phyloP scores from a whole-genome alignment of 2,888 invertebrate genomes.

The Epirrhoe tristata region DNA sequence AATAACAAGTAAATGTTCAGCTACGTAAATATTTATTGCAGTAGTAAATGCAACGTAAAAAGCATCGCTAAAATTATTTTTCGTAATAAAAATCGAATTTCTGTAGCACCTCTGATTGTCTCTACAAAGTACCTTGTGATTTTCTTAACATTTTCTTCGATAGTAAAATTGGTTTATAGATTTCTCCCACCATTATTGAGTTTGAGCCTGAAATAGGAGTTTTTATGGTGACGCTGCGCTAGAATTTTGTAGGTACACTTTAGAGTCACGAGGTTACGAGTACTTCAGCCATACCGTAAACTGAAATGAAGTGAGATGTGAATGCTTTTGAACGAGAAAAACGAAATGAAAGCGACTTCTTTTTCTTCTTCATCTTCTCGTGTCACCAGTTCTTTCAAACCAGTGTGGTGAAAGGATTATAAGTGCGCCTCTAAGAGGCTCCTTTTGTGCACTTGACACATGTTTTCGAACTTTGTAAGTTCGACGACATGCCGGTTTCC shows the following conservation, averaged over 20 bases:
- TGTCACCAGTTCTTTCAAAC: too few species aligned
- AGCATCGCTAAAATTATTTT: background rate
- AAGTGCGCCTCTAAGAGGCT: too few species aligned
- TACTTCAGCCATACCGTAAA: background rate
- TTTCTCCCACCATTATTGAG: slow-evolving; percentile 5
- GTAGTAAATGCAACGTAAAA: background rate
- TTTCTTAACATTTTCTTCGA: slow-evolving; percentile 16
- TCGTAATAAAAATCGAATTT: background rate
- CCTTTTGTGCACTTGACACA: too few species aligned
- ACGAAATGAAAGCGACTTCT: too few species aligned
- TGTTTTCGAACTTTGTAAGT: too few species aligned
- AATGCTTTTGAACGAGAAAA: too few species aligned
- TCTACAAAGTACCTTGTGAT: slow-evolving; percentile 15
- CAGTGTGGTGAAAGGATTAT: too few species aligned
- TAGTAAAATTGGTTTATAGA: slow-evolving; percentile 9
- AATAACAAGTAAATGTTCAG: too few species aligned
- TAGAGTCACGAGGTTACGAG: background rate
- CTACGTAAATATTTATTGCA: too few species aligned
- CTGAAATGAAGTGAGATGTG: too few species aligned
- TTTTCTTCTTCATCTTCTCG: too few species aligned
- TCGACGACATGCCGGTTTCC: too few species aligned
- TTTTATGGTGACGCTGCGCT: background rate
- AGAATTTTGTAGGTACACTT: background rate
- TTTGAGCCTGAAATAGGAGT: background rate
- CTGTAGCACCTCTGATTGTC: background rate